Base-by-base conservation (phyloP, 1,140 invertebrate genomes). In the Anadara kagoshimensis region DNA sequence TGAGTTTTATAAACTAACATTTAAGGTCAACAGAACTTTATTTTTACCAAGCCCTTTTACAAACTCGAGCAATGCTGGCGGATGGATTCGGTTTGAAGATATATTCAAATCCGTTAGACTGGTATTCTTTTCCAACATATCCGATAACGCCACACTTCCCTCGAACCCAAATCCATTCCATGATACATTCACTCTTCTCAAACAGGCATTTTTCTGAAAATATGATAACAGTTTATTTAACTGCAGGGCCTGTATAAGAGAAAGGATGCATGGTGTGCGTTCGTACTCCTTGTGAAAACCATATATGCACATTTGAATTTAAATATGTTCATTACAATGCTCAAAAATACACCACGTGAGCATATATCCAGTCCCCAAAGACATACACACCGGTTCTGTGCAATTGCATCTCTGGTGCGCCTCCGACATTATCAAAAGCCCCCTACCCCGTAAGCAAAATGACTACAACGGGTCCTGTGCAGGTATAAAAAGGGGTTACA, bases 151-250 rank as follows among this genome's bases (percentile, higher is more conserved):
- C 18, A 85, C 73, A 36, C 77, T 78, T 14, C 85, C 85, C 58
- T 85, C 85, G 61, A 79, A 85, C 0, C 78, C 83, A 63, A 86
- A 83, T 0, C 85, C 85, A 56, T 86, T 86, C 82, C 83, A 85
- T 0, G 83, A 76, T 26, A 85, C 47, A 64, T 85, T 79, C 1
- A 85, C 53, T 2, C 29, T 57, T 16, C n/a, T 62, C 16, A 86
- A 47, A 11, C 68, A 58, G 1, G 8, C 67, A 59, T 83, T 86
- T 8, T 18, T 22, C 84, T 83, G 65, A 47, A 76, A 73, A 57
- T 36, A 56, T 2, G 10, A 49, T 49, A 47, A 18, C 47, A 18
- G 47, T n/a, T n/a, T n/a, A n/a, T n/a, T n/a, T n/a, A n/a, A n/a
- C n/a, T n/a, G n/a, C n/a, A n/a, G n/a, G n/a, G n/a, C n/a, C n/a